Base-by-base conservation (phyloP, 2,888 invertebrate species). In the Stenotaenia linearis region DNA sequence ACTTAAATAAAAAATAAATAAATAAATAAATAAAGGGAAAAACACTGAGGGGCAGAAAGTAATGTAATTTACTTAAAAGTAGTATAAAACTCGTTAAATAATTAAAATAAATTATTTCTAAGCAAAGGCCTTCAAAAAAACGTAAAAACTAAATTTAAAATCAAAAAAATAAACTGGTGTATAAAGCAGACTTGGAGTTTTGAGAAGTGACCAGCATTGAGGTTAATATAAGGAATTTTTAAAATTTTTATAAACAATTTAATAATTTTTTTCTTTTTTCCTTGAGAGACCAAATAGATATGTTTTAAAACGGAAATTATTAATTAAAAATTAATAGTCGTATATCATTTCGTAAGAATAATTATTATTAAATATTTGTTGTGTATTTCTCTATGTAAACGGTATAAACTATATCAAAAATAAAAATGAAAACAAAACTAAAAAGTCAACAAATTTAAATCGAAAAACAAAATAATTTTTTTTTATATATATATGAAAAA, bases 301-400 rank as follows among this genome's bases (percentile, higher is more conserved):
- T 50, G 50, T 50, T 50, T 50, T 50, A 50, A 50, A 50, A 50
- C n/a, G n/a, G 5, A 50, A 50, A 6, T 50, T 50, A 50, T 50
- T 50, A 40, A 50, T 50, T n/a, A 50, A 50, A 50, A 50, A n/a
- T 50, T 50, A 50, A 50, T 50, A 50, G 18, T 50, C 50, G 50
- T 50, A 32, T 32, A 50, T 69, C 28, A 28, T 69, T 7, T 69
- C 28, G 10, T 25, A 69, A 69, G 28, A 69, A 28, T 28, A 69
- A 28, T 69, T 28, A 69, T 69, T 28, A 69, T 69, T 69, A 69
- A 69, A 69, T 69, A 69, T 69, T 69, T 69, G 69, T 69, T 69
- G 69, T 69, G 69, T 69, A 69, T 69, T 69, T 69, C 69, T 69
- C 69, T 69, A 69, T 69, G 69, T 69, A 75, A 75, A 75, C 35